Evolutionary conservation across 2,888 invertebrate species (phyloP).

Genomic region (Hirudinaria manillensis): DNA sequence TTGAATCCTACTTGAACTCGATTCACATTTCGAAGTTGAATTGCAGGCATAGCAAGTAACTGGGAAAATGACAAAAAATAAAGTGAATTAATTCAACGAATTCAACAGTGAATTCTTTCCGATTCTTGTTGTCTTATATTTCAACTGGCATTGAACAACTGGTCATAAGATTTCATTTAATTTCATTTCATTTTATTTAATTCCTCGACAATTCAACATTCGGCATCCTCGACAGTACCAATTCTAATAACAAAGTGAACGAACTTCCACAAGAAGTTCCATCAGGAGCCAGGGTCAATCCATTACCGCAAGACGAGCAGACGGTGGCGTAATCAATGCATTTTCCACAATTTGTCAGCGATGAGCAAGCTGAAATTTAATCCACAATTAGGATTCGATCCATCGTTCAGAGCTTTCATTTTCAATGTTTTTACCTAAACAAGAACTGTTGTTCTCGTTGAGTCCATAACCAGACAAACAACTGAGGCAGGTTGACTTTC

Average conservation of each 20-base stretch:
- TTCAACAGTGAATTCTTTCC: no score
- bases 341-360: slow-evolving; percentile 33
- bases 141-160: no score
- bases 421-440: neutral
- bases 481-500: slow-evolving; percentile 27
- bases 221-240: no score
- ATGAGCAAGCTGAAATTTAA: slow-evolving; percentile 18
- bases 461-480: slow-evolving; percentile 34
- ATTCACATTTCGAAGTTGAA: slow-evolving; percentile 11
- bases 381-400: no score
- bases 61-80: neutral
- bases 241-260: neutral
- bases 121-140: neutral
- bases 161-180: no score
- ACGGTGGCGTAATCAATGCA: slow-evolving; percentile 29
- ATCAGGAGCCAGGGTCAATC: slow-evolving; percentile 31
- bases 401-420: neutral
- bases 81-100: neutral
- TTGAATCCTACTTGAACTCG: slow-evolving; percentile 3
- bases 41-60: slow-evolving; percentile 23
- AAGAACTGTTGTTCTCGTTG: slow-evolving; percentile 32
- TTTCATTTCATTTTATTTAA: no score
- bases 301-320: slow-evolving; percentile 32
- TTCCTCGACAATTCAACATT: no score
- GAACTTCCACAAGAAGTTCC: slow-evolving; percentile 34